Percentiles rank a stretch among this genome's conserved stretches.
These are phyloP conservation scores for Amphipoea lucens DNA, from an alignment of 2,888 invertebrate genomes.

Conservation along the genomic window DNA sequence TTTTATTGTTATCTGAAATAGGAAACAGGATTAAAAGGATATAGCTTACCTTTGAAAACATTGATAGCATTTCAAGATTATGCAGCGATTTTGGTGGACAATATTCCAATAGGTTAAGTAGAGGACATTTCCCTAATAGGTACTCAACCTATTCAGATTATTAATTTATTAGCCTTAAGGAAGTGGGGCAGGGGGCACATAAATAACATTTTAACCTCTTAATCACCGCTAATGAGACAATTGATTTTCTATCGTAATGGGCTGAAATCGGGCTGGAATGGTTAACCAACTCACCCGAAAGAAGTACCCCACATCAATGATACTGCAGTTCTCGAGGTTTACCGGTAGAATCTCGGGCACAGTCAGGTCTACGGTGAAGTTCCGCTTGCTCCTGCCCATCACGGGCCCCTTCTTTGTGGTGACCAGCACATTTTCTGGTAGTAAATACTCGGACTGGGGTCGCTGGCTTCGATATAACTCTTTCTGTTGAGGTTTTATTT, in stretches of 20 bases:
- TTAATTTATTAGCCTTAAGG: neutral
- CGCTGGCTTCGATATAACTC: conserved; percentile 74
- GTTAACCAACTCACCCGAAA: conserved; percentile 74
- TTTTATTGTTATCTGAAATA: conserved; percentile 76
- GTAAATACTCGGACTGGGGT: conserved; percentile 75
- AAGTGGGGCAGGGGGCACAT: too few relatives aligned
- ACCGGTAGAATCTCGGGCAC: conserved; percentile 78
- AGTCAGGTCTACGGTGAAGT: conserved; percentile 68
- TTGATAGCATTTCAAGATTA: too few relatives aligned
- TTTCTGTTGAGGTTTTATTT: conserved; percentile 66
- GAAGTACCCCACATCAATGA: conserved; percentile 80
- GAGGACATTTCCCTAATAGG: neutral
- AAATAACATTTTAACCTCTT: neutral
- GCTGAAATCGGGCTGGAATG: too few relatives aligned
- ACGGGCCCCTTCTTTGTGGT: conserved; percentile 71
- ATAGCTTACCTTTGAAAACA: neutral
- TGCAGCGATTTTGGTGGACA: neutral
- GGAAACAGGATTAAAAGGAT: neutral
- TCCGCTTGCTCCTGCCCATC: conserved; percentile 66
- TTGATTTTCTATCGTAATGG: too few relatives aligned
- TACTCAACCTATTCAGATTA: neutral
- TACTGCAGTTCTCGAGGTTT: conserved; percentile 75
- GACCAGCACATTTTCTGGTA: conserved; percentile 70
- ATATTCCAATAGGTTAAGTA: neutral
- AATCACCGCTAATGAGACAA: too few relatives aligned